A percentile compares a stretch with the other conserved stretches of the same genome.
These are phyloP conservation scores for Drosophila prosaltans DNA, from an alignment of 1,140 invertebrate genomes.

Conservation along the genomic window DNA sequence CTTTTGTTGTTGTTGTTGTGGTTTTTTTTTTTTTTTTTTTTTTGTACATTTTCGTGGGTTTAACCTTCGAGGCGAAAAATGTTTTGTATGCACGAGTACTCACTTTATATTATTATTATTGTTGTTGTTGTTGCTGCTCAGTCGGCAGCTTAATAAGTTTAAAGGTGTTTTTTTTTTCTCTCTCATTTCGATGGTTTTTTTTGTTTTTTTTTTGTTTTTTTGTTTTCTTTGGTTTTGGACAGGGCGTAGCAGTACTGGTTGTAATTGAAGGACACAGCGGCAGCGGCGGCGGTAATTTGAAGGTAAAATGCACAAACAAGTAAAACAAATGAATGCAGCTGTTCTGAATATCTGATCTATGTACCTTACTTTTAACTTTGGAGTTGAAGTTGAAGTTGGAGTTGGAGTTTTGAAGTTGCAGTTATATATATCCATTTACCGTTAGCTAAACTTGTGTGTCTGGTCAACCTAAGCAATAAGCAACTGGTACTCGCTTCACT, in stretches of 20 bases:
- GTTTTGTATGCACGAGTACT: slow-evolving; percentile 48
- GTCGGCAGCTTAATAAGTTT: slow-evolving; percentile 30
- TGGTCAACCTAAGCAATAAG: slow-evolving; percentile 35
- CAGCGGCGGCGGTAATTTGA: slow-evolving; percentile 46
- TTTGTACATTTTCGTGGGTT: slow-evolving; percentile 51
- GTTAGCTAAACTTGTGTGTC: slow-evolving; percentile 16
- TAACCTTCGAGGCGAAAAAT: slow-evolving; percentile 70
- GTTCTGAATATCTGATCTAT: slow-evolving; percentile 29
- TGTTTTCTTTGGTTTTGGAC: slow-evolving; percentile 43
- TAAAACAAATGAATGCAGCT: slow-evolving; percentile 52
- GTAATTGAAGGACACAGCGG: slow-evolving; percentile 68
- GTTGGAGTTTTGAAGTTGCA: background rate
- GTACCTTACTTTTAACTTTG: slow-evolving; percentile 18
- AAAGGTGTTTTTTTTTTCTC: slow-evolving; percentile 41
- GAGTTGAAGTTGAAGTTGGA: slow-evolving; percentile 19
- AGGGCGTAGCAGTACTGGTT: slow-evolving; percentile 45
- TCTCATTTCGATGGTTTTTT: background rate
- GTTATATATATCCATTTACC: slow-evolving; percentile 5
- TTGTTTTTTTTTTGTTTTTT: slow-evolving; percentile 15
- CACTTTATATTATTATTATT: slow-evolving; percentile 18
- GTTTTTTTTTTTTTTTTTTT: slow-evolving; percentile 26
- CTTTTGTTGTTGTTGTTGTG: slow-evolving; percentile 20
- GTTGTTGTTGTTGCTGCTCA: background rate
- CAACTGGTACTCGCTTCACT: slow-evolving; percentile 39
- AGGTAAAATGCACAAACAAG: slow-evolving; percentile 41